A percentile compares a stretch with the other conserved stretches of the same genome.
phyloP scores from a whole-genome alignment of 2,113 vertebrate genomes.

The Pantherophis guttatus region DNA sequence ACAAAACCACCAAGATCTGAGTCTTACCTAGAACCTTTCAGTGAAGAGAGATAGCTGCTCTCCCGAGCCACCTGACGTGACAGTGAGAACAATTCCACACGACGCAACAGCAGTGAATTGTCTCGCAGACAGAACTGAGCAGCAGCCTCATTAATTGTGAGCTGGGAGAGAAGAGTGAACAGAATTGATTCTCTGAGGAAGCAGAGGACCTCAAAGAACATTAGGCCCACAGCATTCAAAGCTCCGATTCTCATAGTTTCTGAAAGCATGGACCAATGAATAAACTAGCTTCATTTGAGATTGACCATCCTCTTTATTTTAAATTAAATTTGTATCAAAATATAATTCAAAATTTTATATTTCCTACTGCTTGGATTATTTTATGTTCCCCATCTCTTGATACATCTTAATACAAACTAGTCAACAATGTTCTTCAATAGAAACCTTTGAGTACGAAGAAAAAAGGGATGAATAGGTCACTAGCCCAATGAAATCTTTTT shows the following conservation, averaged over 20 bases:
- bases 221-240: background rate
- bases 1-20: background rate
- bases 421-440: background rate
- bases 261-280: background rate
- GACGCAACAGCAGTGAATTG: slow-evolving; percentile 86
- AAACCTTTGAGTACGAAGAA: background rate
- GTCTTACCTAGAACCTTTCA: slow-evolving; percentile 87
- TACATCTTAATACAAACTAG: background rate
- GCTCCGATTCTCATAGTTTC: background rate
- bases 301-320: background rate
- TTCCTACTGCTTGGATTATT: background rate
- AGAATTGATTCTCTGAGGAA: background rate
- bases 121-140: slow-evolving; percentile 96
- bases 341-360: background rate
- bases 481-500: background rate
- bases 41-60: slow-evolving; percentile 90
- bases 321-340: background rate
- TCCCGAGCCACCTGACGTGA: slow-evolving; percentile 91
- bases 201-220: background rate
- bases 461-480: background rate
- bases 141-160: slow-evolving; percentile 95
- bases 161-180: slow-evolving; percentile 60
- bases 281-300: background rate
- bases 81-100: slow-evolving; percentile 93
- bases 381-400: background rate